Evolutionary conservation across 2,113 vertebrate species (phyloP), one percentile per base, ranked within the genome.

Genomic region (Leptocoma aspasia): DNA sequence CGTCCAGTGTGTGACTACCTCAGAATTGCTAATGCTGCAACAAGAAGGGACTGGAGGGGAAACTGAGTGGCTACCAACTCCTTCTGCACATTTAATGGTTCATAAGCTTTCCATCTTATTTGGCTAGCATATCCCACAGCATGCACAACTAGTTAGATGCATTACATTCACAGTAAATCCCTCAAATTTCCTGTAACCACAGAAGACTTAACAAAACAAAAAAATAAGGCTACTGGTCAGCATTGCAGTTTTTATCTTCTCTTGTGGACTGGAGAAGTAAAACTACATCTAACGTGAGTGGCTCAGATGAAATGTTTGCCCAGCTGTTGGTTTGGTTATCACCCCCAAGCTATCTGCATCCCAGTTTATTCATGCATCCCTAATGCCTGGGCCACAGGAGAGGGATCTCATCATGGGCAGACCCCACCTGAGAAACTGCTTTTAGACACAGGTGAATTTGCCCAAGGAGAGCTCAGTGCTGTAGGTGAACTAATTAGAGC

Each of bases 11-110:
- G 68, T 66, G 66, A 88, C 81, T 94, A 83, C 63, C 69, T 75
- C 81, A 66, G 97, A 93, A 95, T 87, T 84, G 56, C 53, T 82
- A 95, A 92, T 68, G 80, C 52, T 92, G 73, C 28, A 61, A 52
- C 9, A 44, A 59, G 70, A 77, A 84, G 60, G 59, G 63, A 21
- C 35, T 42, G 49, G 26, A 64, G 69, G 17, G 79, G 77, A 85
- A 85, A 69, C 4, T 6, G 8, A 91, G 80, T 53, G 65, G 61
- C 76, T 90, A 64, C 69, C 23, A 49, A 65, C 78, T 94, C 84
- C 85, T 96, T 72, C 53, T 33, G 42, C 53, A 70, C 47, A 57
- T 75, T 95, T 76, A 83, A 95, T 42, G 59, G 64, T 56, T 96
- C 82, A 60, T 89, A 95, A 95, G 92, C 65, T 80, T 94, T 73